Percentiles rank a stretch among this genome's conserved stretches.
These are phyloP conservation scores for Colius striatus DNA, from an alignment of 2,113 vertebrate genomes.

Conservation along the genomic window DNA sequence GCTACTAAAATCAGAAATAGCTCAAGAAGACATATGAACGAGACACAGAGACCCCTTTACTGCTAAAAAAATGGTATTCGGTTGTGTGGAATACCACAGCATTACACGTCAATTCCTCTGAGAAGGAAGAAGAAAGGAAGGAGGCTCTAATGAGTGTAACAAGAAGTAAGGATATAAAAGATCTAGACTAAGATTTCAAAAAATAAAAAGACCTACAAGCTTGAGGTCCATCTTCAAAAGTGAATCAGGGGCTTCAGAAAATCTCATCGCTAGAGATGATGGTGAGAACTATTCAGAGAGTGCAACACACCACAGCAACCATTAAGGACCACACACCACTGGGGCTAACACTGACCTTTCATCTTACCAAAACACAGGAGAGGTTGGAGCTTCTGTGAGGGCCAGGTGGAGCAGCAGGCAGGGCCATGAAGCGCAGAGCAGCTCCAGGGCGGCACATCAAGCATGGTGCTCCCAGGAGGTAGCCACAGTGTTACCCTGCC, in stretches of 20 bases:
- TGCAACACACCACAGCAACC: neutral
- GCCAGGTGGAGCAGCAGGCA: accelerated
- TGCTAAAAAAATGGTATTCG: neutral
- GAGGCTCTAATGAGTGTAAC: neutral
- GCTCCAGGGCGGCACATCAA: accelerated
- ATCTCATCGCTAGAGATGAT: neutral
- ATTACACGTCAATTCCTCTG: neutral
- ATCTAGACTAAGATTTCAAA: neutral
- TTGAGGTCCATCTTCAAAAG: neutral
- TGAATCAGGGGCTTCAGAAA: neutral
- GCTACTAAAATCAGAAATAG: neutral
- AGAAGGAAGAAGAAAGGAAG: neutral
- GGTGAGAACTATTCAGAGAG: neutral
- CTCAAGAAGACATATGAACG: neutral
- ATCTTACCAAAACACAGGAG: neutral
- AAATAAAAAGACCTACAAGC: neutral
- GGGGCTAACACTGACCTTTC: neutral
- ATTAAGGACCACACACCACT: accelerated
- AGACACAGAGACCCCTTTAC: neutral
- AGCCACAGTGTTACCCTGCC: neutral
- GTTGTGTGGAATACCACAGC: neutral
- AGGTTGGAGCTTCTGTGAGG: neutral
- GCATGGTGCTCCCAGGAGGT: neutral
- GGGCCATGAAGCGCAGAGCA: accelerated
- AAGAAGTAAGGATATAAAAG: neutral